These are phyloP conservation scores for Hipposideros larvatus DNA, from an alignment of 2,797 vertebrate genomes.

Conservation along the genomic window DNA sequence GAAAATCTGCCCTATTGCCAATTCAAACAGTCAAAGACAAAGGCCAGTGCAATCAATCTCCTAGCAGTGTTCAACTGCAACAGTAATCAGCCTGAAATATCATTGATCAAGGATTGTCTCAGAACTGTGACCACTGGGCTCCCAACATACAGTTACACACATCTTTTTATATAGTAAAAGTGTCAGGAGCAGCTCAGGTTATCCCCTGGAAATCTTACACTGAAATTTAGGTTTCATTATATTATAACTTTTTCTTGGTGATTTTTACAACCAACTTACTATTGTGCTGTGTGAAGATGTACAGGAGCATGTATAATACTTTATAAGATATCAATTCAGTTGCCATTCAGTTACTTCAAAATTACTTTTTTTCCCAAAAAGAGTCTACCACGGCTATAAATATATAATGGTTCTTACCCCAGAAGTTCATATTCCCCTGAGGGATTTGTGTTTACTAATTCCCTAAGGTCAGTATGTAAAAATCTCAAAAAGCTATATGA, in stretches of 20 bases:
- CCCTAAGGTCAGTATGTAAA: background rate
- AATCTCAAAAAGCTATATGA: conserved; percentile 60
- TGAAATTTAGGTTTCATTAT: conserved; percentile 72
- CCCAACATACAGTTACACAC: background rate
- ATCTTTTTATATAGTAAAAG: background rate
- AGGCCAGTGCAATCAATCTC: conserved; percentile 53
- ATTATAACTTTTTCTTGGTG: conserved; percentile 72
- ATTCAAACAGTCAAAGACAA: conserved; percentile 57
- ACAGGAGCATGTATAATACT: conserved; percentile 70
- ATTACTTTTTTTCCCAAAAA: conserved; percentile 64
- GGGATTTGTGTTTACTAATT: conserved; percentile 77
- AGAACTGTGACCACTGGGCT: conserved; percentile 27
- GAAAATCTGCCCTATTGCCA: conserved; percentile 61
- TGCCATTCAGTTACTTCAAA: conserved; percentile 82
- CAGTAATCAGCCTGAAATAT: conserved; percentile 54
- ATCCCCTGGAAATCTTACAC: background rate
- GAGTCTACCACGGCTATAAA: conserved; percentile 63
- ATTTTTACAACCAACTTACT: conserved; percentile 76
- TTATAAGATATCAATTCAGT: conserved; percentile 41
- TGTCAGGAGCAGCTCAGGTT: conserved; percentile 45
- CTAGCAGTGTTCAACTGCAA: conserved; percentile 50
- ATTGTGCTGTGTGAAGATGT: conserved; percentile 61
- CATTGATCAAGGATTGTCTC: conserved; percentile 64
- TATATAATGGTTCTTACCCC: conserved; percentile 23
- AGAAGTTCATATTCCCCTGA: conserved; percentile 57